Conservation (phyloP, 2,113 vertebrate species). For the Lonchura striata region DNA sequence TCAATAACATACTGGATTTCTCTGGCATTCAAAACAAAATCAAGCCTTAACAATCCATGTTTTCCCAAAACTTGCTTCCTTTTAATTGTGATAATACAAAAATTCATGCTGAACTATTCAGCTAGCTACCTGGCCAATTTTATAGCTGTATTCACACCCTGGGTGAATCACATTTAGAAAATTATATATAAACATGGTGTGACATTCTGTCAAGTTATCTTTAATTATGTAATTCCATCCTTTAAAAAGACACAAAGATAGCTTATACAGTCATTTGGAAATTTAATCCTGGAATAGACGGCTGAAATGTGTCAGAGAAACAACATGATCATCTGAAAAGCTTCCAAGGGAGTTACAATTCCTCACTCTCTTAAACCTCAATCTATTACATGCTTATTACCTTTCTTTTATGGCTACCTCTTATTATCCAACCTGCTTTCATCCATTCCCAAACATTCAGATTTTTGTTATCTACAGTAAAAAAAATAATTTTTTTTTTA, state of each 20-base stretch:
- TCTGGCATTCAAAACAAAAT: neutral
- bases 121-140: neutral
- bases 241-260: neutral
- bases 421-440: neutral
- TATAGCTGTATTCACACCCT: neutral
- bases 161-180: constrained; percentile 25
- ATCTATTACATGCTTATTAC: neutral
- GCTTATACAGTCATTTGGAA: neutral
- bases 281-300: neutral
- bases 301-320: neutral
- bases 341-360: neutral
- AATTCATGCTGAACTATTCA: neutral
- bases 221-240: neutral
- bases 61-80: neutral
- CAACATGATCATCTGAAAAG: neutral
- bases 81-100: constrained; percentile 4
- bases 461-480: neutral
- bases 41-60: neutral
- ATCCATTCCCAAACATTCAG: neutral
- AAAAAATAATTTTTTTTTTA: too few species aligned
- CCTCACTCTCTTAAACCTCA: neutral
- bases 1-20: neutral
- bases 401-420: neutral
- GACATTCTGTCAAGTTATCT: neutral
- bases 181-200: constrained; percentile 1